These are phyloP conservation scores for Cephus rjabovi DNA, from an alignment of 2,888 invertebrate species.

Conservation along the genomic window DNA sequence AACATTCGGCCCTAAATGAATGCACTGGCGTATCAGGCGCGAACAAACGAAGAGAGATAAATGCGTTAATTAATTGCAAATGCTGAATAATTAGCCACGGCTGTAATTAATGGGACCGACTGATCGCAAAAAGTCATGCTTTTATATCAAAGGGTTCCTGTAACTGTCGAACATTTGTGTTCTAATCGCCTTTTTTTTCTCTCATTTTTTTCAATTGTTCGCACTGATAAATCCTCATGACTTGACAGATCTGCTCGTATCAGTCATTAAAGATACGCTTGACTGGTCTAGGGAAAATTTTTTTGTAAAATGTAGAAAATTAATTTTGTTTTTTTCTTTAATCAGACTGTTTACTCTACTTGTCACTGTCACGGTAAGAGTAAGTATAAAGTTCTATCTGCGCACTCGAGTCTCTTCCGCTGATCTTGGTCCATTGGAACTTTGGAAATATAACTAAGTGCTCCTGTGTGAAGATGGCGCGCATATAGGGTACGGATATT, in stretches of 20 bases:
- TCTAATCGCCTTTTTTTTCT: background rate
- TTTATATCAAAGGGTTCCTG: no score
- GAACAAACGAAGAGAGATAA: background rate
- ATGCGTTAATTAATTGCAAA: background rate
- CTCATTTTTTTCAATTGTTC: background rate
- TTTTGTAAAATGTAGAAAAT: background rate
- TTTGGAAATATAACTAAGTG: background rate
- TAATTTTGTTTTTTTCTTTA: background rate
- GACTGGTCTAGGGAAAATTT: background rate
- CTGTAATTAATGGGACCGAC: no score
- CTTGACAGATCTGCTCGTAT: background rate
- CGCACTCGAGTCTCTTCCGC: background rate
- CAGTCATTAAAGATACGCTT: background rate
- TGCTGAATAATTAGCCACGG: background rate
- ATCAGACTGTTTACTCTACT: background rate
- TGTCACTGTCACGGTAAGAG: background rate
- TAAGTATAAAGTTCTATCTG: background rate
- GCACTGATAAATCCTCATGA: background rate
- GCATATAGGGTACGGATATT: background rate
- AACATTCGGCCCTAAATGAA: background rate
- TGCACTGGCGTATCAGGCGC: background rate
- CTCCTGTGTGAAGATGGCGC: background rate
- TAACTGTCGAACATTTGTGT: background rate
- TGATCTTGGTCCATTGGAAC: background rate
- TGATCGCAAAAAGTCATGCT: no score